A percentile compares a stretch with the other conserved stretches of the same genome.
These are phyloP conservation scores for Noctua janthina DNA, from an alignment of 2,888 invertebrate species.

Conservation along the genomic window DNA sequence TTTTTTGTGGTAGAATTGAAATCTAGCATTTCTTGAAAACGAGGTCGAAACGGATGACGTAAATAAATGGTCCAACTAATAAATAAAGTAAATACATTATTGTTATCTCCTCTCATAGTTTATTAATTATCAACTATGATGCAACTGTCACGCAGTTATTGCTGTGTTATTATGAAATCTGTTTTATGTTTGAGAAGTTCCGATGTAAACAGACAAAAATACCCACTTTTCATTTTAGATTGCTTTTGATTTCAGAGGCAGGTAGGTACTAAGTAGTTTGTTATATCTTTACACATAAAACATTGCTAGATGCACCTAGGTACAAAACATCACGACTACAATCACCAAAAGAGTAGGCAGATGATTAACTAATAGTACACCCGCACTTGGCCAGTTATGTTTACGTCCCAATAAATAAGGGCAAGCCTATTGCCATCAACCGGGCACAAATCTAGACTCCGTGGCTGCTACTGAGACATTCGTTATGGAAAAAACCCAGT, in stretches of 20 bases:
- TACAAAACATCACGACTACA: background rate
- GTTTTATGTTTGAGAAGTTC: background rate
- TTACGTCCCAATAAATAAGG: background rate
- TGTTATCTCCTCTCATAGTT: constrained; percentile 8
- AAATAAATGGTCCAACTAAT: constrained; percentile 3
- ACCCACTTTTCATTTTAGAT: background rate
- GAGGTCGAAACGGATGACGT: background rate
- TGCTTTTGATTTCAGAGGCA: background rate
- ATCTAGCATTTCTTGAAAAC: background rate
- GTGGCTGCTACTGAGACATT: background rate
- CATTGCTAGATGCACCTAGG: background rate
- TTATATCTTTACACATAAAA: background rate
- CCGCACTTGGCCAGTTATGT: background rate
- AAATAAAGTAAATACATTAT: background rate
- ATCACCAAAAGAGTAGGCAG: background rate
- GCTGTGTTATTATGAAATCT: constrained; percentile 4
- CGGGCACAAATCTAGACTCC: background rate
- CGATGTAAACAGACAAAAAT: background rate
- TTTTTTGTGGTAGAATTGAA: background rate
- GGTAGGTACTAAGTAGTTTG: too few species aligned
- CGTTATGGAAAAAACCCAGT: background rate
- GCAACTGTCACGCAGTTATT: constrained; percentile 8
- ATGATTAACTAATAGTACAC: background rate
- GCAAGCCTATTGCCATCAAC: background rate
- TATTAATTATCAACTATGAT: constrained; percentile 29